Evolutionary conservation across 2,113 vertebrate species (phyloP), one percentile per base, ranked within the genome.

Genomic region (Paratilapia polleni): DNA sequence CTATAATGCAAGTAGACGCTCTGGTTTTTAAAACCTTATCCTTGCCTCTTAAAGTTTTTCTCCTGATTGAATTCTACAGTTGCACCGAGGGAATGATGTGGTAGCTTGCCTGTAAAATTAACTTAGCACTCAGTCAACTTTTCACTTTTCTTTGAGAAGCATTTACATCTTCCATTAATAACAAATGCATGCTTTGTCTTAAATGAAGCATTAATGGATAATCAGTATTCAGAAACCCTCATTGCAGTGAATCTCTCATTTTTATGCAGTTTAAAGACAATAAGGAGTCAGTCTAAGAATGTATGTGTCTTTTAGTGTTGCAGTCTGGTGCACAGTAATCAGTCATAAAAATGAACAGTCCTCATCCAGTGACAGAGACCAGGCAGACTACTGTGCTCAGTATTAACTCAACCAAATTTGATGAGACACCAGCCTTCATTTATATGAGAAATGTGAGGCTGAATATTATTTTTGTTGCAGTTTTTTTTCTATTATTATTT

Each of bases 111-210:
- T 82, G 68, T 84, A 77, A 88, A 86, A 88, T 38, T 70, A 75
- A 88, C 84, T 82, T 34, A 64, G 10, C 82, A 68, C 89, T 84
- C 74, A 63, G 74, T 84, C 54, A 81, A 66, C 43, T 13, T 41
- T 41, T 28, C 43, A 28, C 47, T 57, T 79, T 62, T 38, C 11
- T 70, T 22, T 64, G 24, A 64, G 68, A 77, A 70, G 26, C 36
- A 64, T 81, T 83, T 66, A 61, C 22, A 19, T 22, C 14, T 62
- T 7, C 19, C 17, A 17, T 63, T 80, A 38, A 62, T 22, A 58
- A 57, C 57, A 41, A 49, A 79, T 26, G 9, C 1, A 1, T 28
- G 12, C 56, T 75, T 84, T 15, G 63, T 80, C 38, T 75, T 75
- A 68, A 52, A 73, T 41, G 26, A 84, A 20, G 84, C 61, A 61